Conservation (phyloP, 2,113 vertebrate genomes). For the Channa argus region DNA sequence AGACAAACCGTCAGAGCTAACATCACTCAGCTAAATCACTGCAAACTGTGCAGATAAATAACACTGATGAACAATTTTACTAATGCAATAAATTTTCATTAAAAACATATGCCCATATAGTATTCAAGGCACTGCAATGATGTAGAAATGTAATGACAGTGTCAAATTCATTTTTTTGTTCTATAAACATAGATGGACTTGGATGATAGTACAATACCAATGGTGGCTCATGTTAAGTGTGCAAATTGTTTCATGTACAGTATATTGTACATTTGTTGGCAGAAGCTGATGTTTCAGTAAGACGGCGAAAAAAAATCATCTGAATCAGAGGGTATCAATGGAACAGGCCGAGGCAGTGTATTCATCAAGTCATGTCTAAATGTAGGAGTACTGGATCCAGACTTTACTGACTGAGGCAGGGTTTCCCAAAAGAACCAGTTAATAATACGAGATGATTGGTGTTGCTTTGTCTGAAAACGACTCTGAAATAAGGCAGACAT, state of each 20-base stretch:
- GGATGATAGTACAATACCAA: slow-evolving; percentile 73
- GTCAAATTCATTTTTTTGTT: slow-evolving; percentile 31
- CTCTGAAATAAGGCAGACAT: slow-evolving; percentile 33
- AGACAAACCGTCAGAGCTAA: slow-evolving; percentile 43
- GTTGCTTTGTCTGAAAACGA: slow-evolving; percentile 23
- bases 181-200: slow-evolving; percentile 82
- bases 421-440: slow-evolving; percentile 60
- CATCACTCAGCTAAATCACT: slow-evolving; percentile 53
- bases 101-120: slow-evolving; percentile 74
- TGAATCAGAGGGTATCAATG: slow-evolving; percentile 38
- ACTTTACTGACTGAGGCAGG: slow-evolving; percentile 52
- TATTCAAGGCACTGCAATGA: slow-evolving; percentile 85
- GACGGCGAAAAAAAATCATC: slow-evolving; percentile 47
- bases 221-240: slow-evolving; percentile 58
- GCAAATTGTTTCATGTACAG: slow-evolving; percentile 61
- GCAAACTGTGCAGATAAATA: slow-evolving; percentile 63
- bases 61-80: slow-evolving; percentile 56
- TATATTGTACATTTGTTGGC: slow-evolving; percentile 76
- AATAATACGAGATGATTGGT: slow-evolving; percentile 23
- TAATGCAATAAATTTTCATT: slow-evolving; percentile 51
- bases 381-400: slow-evolving; percentile 52
- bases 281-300: slow-evolving; percentile 68
- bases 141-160: slow-evolving; percentile 65
- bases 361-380: slow-evolving; percentile 48
- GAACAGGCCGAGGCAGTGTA: slow-evolving; percentile 37